A percentile compares a stretch with the other conserved stretches of the same genome.
Conservation (phyloP, 2,113 vertebrate species). For the Alouatta palliata region DNA sequence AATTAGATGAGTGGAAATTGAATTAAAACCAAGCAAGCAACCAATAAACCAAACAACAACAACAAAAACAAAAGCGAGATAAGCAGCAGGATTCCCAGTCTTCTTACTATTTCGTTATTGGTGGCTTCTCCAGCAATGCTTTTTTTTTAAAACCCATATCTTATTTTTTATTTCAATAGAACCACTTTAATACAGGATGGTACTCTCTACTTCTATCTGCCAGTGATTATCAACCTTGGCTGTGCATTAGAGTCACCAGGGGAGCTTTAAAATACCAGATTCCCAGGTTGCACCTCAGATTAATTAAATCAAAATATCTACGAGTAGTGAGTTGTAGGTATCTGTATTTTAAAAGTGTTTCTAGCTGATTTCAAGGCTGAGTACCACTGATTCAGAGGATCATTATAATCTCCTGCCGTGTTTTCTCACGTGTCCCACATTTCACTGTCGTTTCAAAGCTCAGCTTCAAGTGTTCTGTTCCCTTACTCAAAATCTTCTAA, state of each 20-base stretch:
- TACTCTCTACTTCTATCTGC: not conserved
- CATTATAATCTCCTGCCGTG: not conserved
- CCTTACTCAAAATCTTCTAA: not conserved
- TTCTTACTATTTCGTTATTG: not conserved
- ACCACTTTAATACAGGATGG: not conserved
- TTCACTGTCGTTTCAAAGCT: slow-evolving; percentile 13
- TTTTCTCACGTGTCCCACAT: not conserved
- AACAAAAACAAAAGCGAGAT: not conserved
- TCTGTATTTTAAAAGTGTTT: slow-evolving; percentile 25
- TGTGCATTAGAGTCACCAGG: not conserved
- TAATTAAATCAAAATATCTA: not conserved
- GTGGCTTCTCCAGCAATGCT: not conserved
- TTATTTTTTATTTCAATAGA: not conserved
- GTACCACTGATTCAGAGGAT: not conserved
- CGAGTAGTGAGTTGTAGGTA: not conserved
- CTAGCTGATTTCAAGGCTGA: not conserved
- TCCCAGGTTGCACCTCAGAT: not conserved
- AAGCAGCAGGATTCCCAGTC: not conserved
- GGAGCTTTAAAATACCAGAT: not conserved
- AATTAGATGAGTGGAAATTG: not conserved
- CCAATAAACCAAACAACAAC: not conserved
- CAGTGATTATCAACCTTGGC: not conserved
- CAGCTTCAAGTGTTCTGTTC: not conserved
- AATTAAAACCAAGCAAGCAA: not conserved
- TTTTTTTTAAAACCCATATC: not conserved